phyloP scores from a whole-genome alignment of 2,888 invertebrate species.

The Choristoneura rosaceana region DNA sequence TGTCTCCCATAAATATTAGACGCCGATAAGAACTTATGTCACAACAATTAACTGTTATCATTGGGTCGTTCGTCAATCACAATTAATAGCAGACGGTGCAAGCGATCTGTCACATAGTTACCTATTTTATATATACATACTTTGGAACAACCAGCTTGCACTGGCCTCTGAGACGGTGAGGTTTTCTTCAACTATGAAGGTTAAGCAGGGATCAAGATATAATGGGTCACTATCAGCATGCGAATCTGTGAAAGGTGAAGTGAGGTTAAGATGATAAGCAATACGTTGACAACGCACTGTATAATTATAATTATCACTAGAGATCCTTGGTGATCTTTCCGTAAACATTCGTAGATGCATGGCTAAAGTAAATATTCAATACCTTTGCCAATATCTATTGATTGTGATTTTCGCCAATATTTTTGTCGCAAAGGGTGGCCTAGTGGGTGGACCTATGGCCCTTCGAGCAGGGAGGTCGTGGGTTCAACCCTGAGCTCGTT shows the following conservation, averaged over 20 bases:
- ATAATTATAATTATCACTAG: conserved; percentile 52
- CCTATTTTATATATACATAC: conserved; percentile 39
- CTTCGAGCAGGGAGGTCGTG: too few relatives aligned
- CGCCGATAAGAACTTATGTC: conserved; percentile 51
- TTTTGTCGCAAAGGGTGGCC: neutral
- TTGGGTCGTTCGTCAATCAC: conserved; percentile 63
- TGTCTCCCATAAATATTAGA: conserved; percentile 36
- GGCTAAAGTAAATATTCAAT: conserved; percentile 45
- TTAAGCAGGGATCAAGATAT: conserved; percentile 50
- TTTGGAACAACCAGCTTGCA: conserved; percentile 50
- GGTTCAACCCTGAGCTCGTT: too few relatives aligned
- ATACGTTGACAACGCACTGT: conserved; percentile 67
- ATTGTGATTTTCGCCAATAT: neutral
- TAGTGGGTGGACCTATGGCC: too few relatives aligned
- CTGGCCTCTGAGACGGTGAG: conserved; percentile 46
- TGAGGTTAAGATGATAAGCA: conserved; percentile 66
- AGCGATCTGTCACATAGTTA: conserved; percentile 61
- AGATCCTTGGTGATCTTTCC: conserved; percentile 57
- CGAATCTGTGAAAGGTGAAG: conserved; percentile 76
- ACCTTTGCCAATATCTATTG: conserved; percentile 18
- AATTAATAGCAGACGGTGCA: conserved; percentile 58
- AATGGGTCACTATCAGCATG: conserved; percentile 63
- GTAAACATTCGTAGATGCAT: conserved; percentile 26
- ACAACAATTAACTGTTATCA: conserved; percentile 65
- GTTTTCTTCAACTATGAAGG: conserved; percentile 28